Base-by-base conservation (phyloP, 2,797 vertebrate species). In the Poecilia wingei region DNA sequence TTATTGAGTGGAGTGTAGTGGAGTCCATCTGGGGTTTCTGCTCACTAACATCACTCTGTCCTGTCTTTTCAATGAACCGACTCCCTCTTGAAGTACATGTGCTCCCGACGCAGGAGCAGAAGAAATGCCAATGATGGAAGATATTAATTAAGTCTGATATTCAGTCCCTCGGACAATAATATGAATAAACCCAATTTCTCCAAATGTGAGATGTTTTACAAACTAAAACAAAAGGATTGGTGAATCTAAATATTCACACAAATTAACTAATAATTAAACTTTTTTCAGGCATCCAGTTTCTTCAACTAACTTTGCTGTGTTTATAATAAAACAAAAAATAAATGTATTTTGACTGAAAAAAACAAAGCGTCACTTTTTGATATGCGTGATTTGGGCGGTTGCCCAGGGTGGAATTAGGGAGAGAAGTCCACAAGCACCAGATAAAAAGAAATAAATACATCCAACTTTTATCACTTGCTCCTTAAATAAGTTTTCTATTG, bases 11-110 rank as follows among this genome's bases (percentile, higher is more conserved):
- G 94, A 95, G 93, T 94, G 93, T 78, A 90, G 93, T 88, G 93
- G 84, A 95, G 91, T 95, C 95, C 93, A 95, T 96, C 95, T 95
- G 91, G 86, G 91, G 94, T 95, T 94, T 93, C 92, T 86, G 95
- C 87, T 72, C 92, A 87, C 81, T 96, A 96, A 97, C 96, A 95
- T 94, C 93, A 94, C 97, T 96, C 96, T 82, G 83, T 84, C 84
- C 90, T 84, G 95, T 96, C 92, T 96, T 96, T 94, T 93, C 89
- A 95, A 94, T 94, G 91, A 96, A 89, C 94, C 94, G 84, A 68
- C 91, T 95, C 94, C 95, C 95, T 95, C 92, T 86, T 77, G 87
- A 91, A 86, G 84, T 88, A 88, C 86, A 91, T 85, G 76, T 45
- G 49, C 71, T 82, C 68, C 10, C 77, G 73, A 80, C 80, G 83